phyloP scores from a whole-genome alignment of 2,888 invertebrate genomes.

The Drosophila buzzatii region DNA sequence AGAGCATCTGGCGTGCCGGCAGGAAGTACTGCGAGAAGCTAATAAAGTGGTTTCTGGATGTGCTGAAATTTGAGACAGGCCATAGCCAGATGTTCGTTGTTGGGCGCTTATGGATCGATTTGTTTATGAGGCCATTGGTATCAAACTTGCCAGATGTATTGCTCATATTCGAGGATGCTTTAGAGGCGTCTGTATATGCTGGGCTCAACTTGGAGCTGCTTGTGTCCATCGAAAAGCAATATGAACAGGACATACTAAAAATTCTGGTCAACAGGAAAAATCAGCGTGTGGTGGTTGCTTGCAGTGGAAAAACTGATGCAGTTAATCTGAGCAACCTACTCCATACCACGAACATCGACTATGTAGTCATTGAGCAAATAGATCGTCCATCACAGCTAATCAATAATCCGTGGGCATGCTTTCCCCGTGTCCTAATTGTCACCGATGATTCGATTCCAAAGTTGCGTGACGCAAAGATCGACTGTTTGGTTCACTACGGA shows the following conservation, averaged over 20 bases:
- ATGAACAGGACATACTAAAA: background rate
- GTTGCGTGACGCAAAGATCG: constrained; percentile 10
- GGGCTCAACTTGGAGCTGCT: background rate
- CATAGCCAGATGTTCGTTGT: constrained; percentile 41
- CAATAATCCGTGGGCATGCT: too few relatives aligned
- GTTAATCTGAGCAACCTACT: background rate
- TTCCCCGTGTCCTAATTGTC: constrained; percentile 20
- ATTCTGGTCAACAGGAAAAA: constrained; percentile 1
- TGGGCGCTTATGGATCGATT: constrained; percentile 37
- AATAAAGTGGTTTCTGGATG: constrained; percentile 5
- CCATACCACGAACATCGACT: background rate
- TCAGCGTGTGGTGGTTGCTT: constrained; percentile 29
- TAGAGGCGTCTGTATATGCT: constrained; percentile 40
- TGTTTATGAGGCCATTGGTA: constrained; percentile 31
- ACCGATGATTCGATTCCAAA: constrained; percentile 27
- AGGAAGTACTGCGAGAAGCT: background rate
- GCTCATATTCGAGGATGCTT: constrained; percentile 45
- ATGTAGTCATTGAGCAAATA: background rate
- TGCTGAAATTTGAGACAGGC: background rate
- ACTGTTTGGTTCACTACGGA: constrained; percentile 42
- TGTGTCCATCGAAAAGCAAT: background rate
- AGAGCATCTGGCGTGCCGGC: background rate
- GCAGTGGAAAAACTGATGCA: background rate
- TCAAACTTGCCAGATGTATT: constrained; percentile 24
- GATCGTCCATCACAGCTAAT: too few relatives aligned